Evolutionary conservation across 64 coral and sea anemone species (phyloP), one percentile per base, ranked within the genome.

Genomic region (Stichodactyla mertensii): DNA sequence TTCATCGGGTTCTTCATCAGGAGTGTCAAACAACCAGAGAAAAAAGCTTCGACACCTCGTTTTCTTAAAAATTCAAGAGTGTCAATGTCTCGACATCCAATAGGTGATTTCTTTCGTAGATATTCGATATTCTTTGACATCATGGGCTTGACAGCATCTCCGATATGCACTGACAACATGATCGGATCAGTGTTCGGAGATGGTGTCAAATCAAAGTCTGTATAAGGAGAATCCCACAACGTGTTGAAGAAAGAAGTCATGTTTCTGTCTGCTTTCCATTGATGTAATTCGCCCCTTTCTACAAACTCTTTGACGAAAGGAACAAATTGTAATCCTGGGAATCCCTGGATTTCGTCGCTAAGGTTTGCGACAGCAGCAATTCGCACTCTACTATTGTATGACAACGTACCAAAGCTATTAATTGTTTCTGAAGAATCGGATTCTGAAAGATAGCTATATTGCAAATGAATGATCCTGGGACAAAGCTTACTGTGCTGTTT

Each of bases 91-190:
- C 52, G 53, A 55, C 52, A 78, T 5, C 69, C 70, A 79, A 87
- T 79, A 52, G 69, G 86, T 54, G 84, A 60, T 31, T 55, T 87
- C 31, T 18, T 55, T 6, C 24, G 18, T 15, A 79, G 26, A 45
- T 24, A 79, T 16, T 7, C 67, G 14, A 87, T 26, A 59, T 55
- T 27, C 24, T 53, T 66, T 16, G 84, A 36, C 16, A 86, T 24
- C 14, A 67, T 61, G 24, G 16, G 57, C 27, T 61, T 60, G 11
- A 86, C 12, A 9, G 16, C n/a, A 8, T 54, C 3, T 7, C 26
- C 58, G 16, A 62, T 16, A 11, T 86, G 84, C 54, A 86, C 45
- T 19, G 84, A 86, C 16, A 86, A 31, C 59, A 67, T 86, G n/a
- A 86, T 59, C 7, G 84, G 84, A 51, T 86, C 84, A 26, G 67